Evolutionary conservation across 30 jellyfish, hydroid and myxozoan species (phyloP).

Genomic region (Catostylus mosaicus): DNA sequence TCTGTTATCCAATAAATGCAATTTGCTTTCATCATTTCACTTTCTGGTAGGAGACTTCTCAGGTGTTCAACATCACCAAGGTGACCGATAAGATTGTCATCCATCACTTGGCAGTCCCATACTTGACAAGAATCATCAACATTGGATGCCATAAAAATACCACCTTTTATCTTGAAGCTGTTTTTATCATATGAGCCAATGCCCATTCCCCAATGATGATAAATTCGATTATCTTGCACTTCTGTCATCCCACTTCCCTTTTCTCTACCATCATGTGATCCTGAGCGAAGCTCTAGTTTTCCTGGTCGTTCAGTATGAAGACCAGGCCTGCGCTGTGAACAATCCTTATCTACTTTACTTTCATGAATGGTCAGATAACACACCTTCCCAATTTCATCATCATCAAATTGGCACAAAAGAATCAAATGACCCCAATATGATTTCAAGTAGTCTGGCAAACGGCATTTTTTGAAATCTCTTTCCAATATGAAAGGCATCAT

Average conservation of each 20-base stretch:
- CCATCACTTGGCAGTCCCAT: constrained; percentile 64
- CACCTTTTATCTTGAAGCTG: constrained; percentile 31
- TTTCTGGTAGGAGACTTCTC: constrained; percentile 60
- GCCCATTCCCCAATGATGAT: constrained; percentile 41
- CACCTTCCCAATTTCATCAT: constrained; percentile 32
- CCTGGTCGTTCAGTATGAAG: constrained; percentile 88
- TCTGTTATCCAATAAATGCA: constrained; percentile 78
- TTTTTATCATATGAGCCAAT: not conserved
- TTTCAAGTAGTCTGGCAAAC: constrained; percentile 42
- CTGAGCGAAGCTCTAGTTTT: not conserved
- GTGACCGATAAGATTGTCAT: constrained; percentile 49
- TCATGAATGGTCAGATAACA: constrained; percentile 81
- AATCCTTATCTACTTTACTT: constrained; percentile 34
- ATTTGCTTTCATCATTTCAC: constrained; percentile 55
- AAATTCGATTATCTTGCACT: constrained; percentile 13
- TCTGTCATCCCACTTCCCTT: not conserved
- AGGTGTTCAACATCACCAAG: constrained; percentile 80
- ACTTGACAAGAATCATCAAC: constrained; percentile 62
- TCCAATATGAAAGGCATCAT: constrained; percentile 82
- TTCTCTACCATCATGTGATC: not conserved
- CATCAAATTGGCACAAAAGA: not conserved
- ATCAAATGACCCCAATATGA: constrained; percentile 20
- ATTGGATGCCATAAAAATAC: constrained; percentile 85
- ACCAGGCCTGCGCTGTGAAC: constrained; percentile 83
- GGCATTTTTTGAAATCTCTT: constrained; percentile 11